Evolutionary conservation across 2,888 invertebrate species (phyloP), one percentile per base, ranked within the genome.

Genomic region (Latrodectus hesperus): DNA sequence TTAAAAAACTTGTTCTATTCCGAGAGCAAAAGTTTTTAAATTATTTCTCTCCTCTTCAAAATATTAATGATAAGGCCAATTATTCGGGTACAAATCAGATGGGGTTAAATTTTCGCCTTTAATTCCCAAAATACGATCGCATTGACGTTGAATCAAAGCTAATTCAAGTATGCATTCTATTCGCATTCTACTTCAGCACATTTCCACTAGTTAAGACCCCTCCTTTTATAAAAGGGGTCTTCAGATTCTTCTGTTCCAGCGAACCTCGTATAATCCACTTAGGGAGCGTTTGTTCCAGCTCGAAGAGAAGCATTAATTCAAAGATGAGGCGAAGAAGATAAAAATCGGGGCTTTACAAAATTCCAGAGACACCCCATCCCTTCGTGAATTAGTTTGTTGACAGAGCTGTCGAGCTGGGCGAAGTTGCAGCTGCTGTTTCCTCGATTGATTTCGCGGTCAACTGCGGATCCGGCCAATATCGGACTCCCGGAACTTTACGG

Each of bases 361-460:
- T 52, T n/a, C 64, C 53, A n/a, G 53, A 8, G 9, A n/a, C 65
- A 12, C 51, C 60, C 71, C 49, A 26, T 51, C 51, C 49, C 51
- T 49, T 26, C n/a, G 67, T 67, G 78, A 84, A 84, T 78, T 83
- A 77, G 83, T 83, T 76, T 83, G 83, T 83, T 83, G 83, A 83
- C 83, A 83, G 77, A 72, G 78, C 77, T 84, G 78, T 84, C 78
- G 77, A 78, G 84, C 49, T 17, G 77, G 65, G 72, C 73, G 65
- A 55, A 82, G 75, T 51, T 60, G 75, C 82, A 82, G 82, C 84
- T 78, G 84, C 60, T 78, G 73, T 71, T 53, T 16, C 84, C 55
- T 70, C 81, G 81, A 87, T 81, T 81, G 86, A 86, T 87, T 87
- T 87, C 75, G 86, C 86, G 86, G 86, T 87, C 86, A 81, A 76